A percentile compares a stretch with the other conserved stretches of the same genome.
Evolutionary conservation across 2,888 invertebrate species (phyloP).

Genomic region (Teinopalpus imperialis): DNA sequence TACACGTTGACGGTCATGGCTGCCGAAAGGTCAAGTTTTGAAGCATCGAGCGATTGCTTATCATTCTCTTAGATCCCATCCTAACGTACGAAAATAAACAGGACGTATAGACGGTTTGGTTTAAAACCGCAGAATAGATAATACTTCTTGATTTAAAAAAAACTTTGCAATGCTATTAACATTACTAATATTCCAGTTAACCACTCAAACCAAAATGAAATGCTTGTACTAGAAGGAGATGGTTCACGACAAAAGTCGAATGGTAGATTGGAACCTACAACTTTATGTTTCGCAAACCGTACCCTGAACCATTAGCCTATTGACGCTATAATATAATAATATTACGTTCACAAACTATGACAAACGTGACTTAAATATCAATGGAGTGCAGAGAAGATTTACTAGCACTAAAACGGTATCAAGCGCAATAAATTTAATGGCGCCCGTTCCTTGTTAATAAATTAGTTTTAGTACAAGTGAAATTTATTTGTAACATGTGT

Average conservation of each 20-base stretch:
- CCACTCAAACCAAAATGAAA: too few species aligned
- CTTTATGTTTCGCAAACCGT: too few species aligned
- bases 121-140: too few species aligned
- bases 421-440: slow-evolving; percentile 16
- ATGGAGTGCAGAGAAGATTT: slow-evolving; percentile 7
- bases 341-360: not conserved
- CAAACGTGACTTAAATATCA: slow-evolving; percentile 11
- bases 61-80: slow-evolving; percentile 21
- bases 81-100: not conserved
- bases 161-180: too few species aligned
- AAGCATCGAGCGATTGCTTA: slow-evolving; percentile 47
- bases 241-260: too few species aligned
- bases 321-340: too few species aligned
- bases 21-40: slow-evolving; percentile 64
- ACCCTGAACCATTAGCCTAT: too few species aligned
- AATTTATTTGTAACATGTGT: slow-evolving; percentile 2
- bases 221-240: too few species aligned
- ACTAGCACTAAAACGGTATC: slow-evolving; percentile 9
- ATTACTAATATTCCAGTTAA: too few species aligned
- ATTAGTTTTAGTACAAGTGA: slow-evolving; percentile 5
- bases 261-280: too few species aligned
- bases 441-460: slow-evolving; percentile 8
- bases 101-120: too few species aligned
- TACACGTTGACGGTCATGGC: slow-evolving; percentile 73
- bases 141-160: too few species aligned